Percentiles rank a stretch among this genome's conserved stretches.
Evolutionary conservation across 2,888 invertebrate species (phyloP).

Genomic region (Eudemis profundana): DNA sequence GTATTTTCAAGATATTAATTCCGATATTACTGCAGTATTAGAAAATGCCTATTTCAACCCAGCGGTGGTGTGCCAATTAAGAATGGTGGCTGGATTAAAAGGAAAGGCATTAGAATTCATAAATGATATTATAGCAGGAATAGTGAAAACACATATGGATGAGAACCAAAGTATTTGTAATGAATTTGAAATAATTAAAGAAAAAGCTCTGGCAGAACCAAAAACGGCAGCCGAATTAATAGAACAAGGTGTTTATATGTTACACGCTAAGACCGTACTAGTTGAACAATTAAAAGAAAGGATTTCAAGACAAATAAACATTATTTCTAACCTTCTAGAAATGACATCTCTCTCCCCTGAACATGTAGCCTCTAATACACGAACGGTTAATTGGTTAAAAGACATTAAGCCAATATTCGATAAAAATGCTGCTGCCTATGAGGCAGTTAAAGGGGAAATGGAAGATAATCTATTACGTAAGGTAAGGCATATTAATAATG

Average conservation of each 20-base stretch:
- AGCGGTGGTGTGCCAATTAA: constrained; percentile 86
- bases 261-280: constrained; percentile 90
- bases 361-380: constrained; percentile 92
- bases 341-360: constrained; percentile 90
- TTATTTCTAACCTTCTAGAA: constrained; percentile 90
- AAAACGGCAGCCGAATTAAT: constrained; percentile 92
- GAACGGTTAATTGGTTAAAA: constrained; percentile 93
- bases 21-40: constrained; percentile 86
- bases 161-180: constrained; percentile 89
- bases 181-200: constrained; percentile 89
- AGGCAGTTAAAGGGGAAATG: constrained; percentile 92
- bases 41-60: constrained; percentile 89
- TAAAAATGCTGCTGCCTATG: constrained; percentile 91
- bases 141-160: constrained; percentile 87
- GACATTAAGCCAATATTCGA: constrained; percentile 93
- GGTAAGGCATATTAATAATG: constrained; percentile 88
- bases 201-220: constrained; percentile 89
- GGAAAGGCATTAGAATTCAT: constrained; percentile 84
- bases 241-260: constrained; percentile 92
- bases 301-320: constrained; percentile 88
- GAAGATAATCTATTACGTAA: constrained; percentile 91
- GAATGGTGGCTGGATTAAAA: constrained; percentile 87
- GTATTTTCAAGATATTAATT: constrained; percentile 85
- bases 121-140: constrained; percentile 86
- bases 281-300: constrained; percentile 89